Base-by-base conservation (phyloP, 2,797 vertebrate species). In the Hypotaenidia philippensis region DNA sequence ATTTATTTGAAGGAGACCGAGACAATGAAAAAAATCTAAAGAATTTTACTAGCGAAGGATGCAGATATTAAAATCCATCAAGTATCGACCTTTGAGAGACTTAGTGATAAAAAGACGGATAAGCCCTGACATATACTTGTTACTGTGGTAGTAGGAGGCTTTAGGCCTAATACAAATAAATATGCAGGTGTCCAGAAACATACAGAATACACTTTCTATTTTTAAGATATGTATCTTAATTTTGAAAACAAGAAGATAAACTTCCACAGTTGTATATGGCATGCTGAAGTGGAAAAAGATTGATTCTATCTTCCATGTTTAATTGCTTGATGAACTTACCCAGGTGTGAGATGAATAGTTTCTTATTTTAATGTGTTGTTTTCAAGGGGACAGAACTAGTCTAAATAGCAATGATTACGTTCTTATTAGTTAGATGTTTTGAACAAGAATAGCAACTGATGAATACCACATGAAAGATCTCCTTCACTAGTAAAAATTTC, bases 331-430 rank as follows among this genome's bases (percentile, higher is more conserved):
- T 66, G 49, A 95, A 87, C 14, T 92, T 90, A 86, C 63, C 68
- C 88, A 91, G 56, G 49, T 86, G 56, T 70, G 64, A 80, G 59
- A 97, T 86, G 59, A 96, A 94, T 88, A 83, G 78, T 92, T 93
- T 95, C 78, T 94, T 96, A 94, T 92, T 93, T 96, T 74, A 71
- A 86, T 79, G 57, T 81, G 91, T 94, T 96, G 60, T 81, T 97
- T 96, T 90, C 55, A 88, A 96, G 80, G 22, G 63, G 13, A 20
- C 70, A 94, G 81, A 82, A 23, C 47, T 74, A 83, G 79, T 95
- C 85, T 96, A 95, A 95, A 95, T 63, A 70, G 55, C 64, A 82
- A 77, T 63, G 63, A 92, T 96, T 96, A 78, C 64, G 89, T 84
- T 95, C 89, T 91, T 94, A 78, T 59, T 71, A 80, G 89, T 89